Conservation (phyloP, 2,888 invertebrate genomes). For the Orthosia cruda region DNA sequence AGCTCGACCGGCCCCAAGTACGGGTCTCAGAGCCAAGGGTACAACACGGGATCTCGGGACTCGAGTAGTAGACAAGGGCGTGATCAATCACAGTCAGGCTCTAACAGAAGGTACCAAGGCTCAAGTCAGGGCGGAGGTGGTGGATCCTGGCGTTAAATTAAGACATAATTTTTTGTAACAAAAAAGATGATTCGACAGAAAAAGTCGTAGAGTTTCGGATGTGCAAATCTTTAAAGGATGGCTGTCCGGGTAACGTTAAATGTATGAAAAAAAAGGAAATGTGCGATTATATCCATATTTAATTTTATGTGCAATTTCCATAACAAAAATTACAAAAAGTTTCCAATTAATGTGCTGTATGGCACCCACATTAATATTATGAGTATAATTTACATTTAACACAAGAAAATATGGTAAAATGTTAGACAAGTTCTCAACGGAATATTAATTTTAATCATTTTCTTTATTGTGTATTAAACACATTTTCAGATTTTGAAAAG, state of each 20-base stretch:
- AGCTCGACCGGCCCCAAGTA: conserved; percentile 33
- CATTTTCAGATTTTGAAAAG: conserved; percentile 25
- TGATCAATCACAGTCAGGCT: conserved; percentile 53
- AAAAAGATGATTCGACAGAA: conserved; percentile 16
- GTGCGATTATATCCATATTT: not conserved
- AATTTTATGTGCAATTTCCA: not conserved
- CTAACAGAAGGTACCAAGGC: conserved; percentile 58
- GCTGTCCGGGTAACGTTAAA: conserved; percentile 2
- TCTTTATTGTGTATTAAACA: conserved; percentile 18
- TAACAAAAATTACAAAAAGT: not conserved
- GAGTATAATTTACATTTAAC: not conserved
- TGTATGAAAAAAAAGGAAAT: not conserved
- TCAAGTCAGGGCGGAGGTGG: conserved; percentile 55
- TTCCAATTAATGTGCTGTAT: not conserved
- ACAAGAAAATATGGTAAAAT: conserved; percentile 3
- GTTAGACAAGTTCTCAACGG: conserved; percentile 18
- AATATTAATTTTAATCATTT: not conserved
- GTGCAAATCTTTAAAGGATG: conserved; percentile 35
- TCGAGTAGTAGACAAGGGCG: conserved; percentile 57
- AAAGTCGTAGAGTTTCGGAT: conserved; percentile 6
- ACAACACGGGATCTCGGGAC: conserved; percentile 54
- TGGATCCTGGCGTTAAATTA: conserved; percentile 59
- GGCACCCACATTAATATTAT: not conserved
- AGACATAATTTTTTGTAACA: conserved; percentile 13
- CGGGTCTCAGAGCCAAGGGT: conserved; percentile 56